Base-by-base conservation (phyloP, 1,140 invertebrate genomes). In the Heliconius hermathena region DNA sequence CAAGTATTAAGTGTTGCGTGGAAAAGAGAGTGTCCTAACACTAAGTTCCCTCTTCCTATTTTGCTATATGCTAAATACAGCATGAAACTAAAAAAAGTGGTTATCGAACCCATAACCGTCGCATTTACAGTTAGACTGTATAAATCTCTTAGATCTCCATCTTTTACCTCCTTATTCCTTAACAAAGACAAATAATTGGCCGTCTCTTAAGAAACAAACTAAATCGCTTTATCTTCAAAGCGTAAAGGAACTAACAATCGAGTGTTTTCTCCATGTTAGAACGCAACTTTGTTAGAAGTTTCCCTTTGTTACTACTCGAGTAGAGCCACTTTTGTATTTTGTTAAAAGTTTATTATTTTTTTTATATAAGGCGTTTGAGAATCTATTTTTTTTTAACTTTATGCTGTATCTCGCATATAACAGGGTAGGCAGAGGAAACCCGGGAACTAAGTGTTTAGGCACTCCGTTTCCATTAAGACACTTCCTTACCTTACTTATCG, bases 161-260 rank as follows among this genome's bases (percentile, higher is more conserved):
- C 49, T 18, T 18, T 0, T 52, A 52, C 8, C 54, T 46, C 13
- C 26, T 29, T 66, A 26, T 66, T 66, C 26, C n/a, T 29, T 26
- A 66, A 29, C 60, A 66, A 66, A 66, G 22, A 66, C 60, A 66
- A 66, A 29, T 66, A 66, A 66, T 26, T 66, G 60, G 60, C 26
- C 60, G 26, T 66, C 26, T 66, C 22, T 29, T 66, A 26, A 66
- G 11, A 29, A 22, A 66, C 60, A 29, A 66, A 66, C 60, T 29
- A 66, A 66, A 66, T 66, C 60, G 26, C 60, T 66, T 66, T 66
- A 66, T 66, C 60, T 66, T n/a, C 60, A 66, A 66, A 66, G 60
- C 60, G 60, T 26, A 66, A 66, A 66, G 60, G 22, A 66, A 66
- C 60, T 66, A 66, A 66, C 60, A 66, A 66, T 66, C 22, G 60